Conservation (phyloP, 1,140 invertebrate genomes). For the Halotydeus destructor region DNA sequence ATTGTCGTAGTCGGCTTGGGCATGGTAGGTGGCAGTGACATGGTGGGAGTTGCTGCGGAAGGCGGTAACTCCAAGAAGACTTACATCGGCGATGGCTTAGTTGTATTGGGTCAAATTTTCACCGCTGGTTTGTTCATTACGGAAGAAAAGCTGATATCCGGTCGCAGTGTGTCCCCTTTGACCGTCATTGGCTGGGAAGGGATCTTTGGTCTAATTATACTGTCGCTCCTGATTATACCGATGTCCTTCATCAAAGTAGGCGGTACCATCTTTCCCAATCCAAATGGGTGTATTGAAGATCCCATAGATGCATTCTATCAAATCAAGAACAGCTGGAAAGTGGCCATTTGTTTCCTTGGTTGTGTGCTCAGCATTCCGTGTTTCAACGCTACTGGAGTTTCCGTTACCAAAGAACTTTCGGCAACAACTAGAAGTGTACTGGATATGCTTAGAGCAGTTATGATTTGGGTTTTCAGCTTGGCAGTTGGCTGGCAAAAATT, state of each 20-base stretch:
- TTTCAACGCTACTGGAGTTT: slow-evolving; percentile 87
- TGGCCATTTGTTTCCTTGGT: slow-evolving; percentile 41
- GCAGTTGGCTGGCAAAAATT: slow-evolving; percentile 41
- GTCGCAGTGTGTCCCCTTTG: slow-evolving; percentile 57
- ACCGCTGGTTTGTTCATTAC: slow-evolving; percentile 74
- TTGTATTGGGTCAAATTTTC: slow-evolving; percentile 72
- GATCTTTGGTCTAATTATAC: slow-evolving; percentile 58
- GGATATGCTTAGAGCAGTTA: slow-evolving; percentile 64
- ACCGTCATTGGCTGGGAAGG: slow-evolving; percentile 79
- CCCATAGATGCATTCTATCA: slow-evolving; percentile 59
- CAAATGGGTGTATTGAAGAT: slow-evolving; percentile 63
- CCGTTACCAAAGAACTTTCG: slow-evolving; percentile 75
- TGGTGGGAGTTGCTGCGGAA: no score
- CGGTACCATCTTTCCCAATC: slow-evolving; percentile 49
- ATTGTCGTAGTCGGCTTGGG: slow-evolving; percentile 55
- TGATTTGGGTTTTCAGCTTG: slow-evolving; percentile 68
- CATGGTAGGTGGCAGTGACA: slow-evolving; percentile 42
- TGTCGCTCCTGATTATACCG: slow-evolving; percentile 49
- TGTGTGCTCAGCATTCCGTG: slow-evolving; percentile 79
- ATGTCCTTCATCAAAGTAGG: slow-evolving; percentile 60
- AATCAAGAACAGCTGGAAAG: slow-evolving; percentile 40
- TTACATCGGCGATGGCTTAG: slow-evolving; percentile 56
- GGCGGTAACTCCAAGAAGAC: no score
- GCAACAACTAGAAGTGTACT: slow-evolving; percentile 80
- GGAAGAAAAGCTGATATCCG: slow-evolving; percentile 84